A percentile compares a stretch with the other conserved stretches of the same genome.
phyloP scores from a whole-genome alignment of 2,888 invertebrate genomes.

The Lutraria lutraria region DNA sequence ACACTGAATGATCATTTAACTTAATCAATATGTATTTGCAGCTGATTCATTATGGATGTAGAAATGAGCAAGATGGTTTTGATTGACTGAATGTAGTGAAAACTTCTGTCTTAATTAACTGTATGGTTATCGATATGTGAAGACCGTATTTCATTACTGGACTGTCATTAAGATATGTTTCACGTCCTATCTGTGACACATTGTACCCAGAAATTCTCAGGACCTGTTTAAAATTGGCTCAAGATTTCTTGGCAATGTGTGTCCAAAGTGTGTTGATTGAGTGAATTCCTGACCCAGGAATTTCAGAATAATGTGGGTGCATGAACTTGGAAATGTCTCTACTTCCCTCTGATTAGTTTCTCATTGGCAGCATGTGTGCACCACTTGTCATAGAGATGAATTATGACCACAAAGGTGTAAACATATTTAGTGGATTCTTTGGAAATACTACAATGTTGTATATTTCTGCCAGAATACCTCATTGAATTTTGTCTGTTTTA shows the following conservation, averaged over 20 bases:
- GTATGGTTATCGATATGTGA: background rate
- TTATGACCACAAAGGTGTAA: conserved; percentile 18
- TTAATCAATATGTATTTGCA: conserved; percentile 44
- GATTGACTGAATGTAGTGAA: background rate
- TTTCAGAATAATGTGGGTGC: background rate
- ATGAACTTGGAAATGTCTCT: background rate
- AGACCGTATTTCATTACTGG: conserved; percentile 7
- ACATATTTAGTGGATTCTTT: conserved; percentile 16
- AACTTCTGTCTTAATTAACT: conserved; percentile 4
- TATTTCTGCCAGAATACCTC: conserved; percentile 9
- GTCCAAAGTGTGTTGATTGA: background rate
- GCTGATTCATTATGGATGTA: conserved; percentile 33
- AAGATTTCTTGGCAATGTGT: conserved; percentile 5
- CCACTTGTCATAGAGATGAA: conserved; percentile 24
- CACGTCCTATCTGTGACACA: background rate
- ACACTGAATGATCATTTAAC: conserved; percentile 37
- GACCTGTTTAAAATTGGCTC: background rate
- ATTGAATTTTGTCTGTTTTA: conserved; percentile 3
- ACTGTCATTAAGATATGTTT: background rate
- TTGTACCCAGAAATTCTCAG: background rate
- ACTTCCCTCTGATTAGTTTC: conserved; percentile 2
- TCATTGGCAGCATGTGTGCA: conserved; percentile 2
- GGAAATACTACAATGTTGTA: background rate
- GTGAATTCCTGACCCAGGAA: conserved; percentile 10
- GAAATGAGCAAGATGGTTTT: conserved; percentile 12